Conservation (phyloP, 2,113 vertebrate genomes). For the Vireo altiloquus region DNA sequence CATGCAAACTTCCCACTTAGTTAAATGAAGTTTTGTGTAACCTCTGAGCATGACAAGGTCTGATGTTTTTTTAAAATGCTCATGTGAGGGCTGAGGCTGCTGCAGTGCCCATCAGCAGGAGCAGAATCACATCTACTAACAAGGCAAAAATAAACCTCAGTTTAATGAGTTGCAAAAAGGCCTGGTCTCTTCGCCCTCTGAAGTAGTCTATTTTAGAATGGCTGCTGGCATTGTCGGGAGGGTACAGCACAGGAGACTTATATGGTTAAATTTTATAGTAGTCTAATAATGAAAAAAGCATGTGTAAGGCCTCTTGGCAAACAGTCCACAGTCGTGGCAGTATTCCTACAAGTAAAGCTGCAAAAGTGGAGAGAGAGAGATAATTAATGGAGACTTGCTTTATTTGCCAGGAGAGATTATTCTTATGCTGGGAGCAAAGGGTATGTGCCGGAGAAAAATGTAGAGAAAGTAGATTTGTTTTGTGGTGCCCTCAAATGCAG, state of each 20-base stretch:
- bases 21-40: neutral
- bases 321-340: neutral
- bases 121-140: conserved; percentile 20
- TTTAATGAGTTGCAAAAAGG: conserved; percentile 50
- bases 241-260: conserved; percentile 23
- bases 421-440: neutral
- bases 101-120: neutral
- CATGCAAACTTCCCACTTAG: neutral
- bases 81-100: neutral
- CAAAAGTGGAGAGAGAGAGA: neutral
- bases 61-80: neutral
- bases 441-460: conserved; percentile 14
- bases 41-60: neutral
- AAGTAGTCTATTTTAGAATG: conserved; percentile 52
- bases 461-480: conserved; percentile 16
- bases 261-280: conserved; percentile 64
- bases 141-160: conserved; percentile 24
- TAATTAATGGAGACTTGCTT: conserved; percentile 50
- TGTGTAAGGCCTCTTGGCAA: conserved; percentile 59
- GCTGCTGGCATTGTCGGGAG: conserved; percentile 39
- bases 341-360: conserved; percentile 20
- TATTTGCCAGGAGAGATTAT: conserved; percentile 39
- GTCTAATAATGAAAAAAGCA: conserved; percentile 64
- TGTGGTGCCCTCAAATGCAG: conserved; percentile 22
- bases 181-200: conserved; percentile 7